Evolutionary conservation across 2,888 invertebrate species (phyloP), one percentile per base, ranked within the genome.

Genomic region (Trachelus stipa): DNA sequence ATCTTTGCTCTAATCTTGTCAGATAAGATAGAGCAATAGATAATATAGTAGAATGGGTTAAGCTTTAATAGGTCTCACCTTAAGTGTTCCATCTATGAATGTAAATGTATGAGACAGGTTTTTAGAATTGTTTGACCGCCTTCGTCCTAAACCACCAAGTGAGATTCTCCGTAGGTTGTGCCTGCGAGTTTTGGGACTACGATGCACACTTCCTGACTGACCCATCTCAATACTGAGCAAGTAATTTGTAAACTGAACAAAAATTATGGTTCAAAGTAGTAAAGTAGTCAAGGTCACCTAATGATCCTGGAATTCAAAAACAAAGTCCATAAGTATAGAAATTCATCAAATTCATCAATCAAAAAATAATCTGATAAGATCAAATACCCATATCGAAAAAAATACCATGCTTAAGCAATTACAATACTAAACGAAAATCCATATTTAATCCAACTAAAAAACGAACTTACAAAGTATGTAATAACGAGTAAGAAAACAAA

Each of bases 71-170:
- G 12, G 69, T 12, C 68, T 71, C 80, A 85, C 85, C 85, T 85
- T 85, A 35, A 84, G 81, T 34, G 83, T 81, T 12, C 82, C 83
- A 73, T 84, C 83, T 1, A 81, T 81, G 35, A 84, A 83, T 11
- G 84, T 82, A 79, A 84, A 83, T 12, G 83, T 81, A 74, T 83
- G 84, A 4, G 83, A 84, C 35, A 84, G 56, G 79, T 83, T 85
- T 71, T 83, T 84, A 1, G 83, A 82, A 73, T 78, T 77, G 73
- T 81, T 79, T 74, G 76, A 81, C 35, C 80, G 79, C 73, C 83
- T 80, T 79, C 79, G 82, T 34, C 84, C 81, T 74, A 83, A 81
- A 34, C 76, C 74, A 68, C 78, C 75, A 34, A 84, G 31, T 4
- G 82, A 79, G 4, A 85, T 74, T 34, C 81, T 78, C 71, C 80